Evolutionary conservation across 2,797 vertebrate genomes (phyloP).

Genomic region (Acipenser ruthenus): DNA sequence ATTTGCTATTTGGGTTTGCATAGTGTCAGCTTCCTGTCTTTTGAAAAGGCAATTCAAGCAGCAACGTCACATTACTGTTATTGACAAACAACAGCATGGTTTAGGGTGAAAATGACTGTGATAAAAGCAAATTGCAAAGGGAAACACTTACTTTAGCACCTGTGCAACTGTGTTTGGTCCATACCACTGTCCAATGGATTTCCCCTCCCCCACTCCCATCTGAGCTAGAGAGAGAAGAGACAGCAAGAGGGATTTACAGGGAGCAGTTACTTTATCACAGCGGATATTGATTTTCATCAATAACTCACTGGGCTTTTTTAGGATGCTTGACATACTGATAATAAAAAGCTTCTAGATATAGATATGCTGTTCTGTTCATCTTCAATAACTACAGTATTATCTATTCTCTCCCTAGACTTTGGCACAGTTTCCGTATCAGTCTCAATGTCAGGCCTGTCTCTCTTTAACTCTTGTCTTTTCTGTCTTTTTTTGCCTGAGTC

Average conservation of each 20-base stretch:
- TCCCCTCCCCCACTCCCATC: conserved; percentile 98
- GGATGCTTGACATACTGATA: not conserved
- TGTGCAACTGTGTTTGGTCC: conserved; percentile 97
- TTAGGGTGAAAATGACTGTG: not conserved
- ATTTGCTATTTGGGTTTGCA: too few relatives aligned
- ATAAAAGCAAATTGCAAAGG: not conserved
- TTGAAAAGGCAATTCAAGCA: not conserved
- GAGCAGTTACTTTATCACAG: not conserved
- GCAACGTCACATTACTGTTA: not conserved
- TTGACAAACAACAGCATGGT: fast-evolving
- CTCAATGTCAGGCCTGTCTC: too few relatives aligned
- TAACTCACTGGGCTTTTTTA: not conserved
- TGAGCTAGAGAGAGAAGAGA: conserved; percentile 69
- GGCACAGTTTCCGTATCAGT: too few relatives aligned
- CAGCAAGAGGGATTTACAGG: not conserved
- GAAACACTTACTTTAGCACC: conserved; percentile 84
- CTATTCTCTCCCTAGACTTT: too few relatives aligned
- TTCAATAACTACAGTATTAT: too few relatives aligned
- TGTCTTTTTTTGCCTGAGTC: not conserved
- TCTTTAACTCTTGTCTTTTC: too few relatives aligned
- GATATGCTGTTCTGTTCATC: too few relatives aligned
- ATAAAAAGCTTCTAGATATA: not conserved
- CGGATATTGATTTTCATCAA: too few relatives aligned
- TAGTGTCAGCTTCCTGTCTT: not conserved
- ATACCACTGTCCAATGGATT: conserved; percentile 97